Base-by-base conservation (phyloP, 2,797 vertebrate species). In the Melanotaenia maccullochi region DNA sequence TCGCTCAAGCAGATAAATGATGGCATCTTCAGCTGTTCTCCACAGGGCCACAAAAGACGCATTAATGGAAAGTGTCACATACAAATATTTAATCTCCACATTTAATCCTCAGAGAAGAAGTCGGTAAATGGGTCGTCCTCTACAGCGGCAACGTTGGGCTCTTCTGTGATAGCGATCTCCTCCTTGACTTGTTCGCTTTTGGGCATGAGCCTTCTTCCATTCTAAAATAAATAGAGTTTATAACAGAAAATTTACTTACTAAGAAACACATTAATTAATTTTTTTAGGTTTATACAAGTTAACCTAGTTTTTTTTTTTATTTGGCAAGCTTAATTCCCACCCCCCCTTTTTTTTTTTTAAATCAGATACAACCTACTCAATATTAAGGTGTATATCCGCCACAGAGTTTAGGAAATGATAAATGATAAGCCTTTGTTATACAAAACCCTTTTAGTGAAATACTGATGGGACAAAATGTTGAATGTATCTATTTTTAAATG, bases 61-160 rank as follows among this genome's bases (percentile, higher is more conserved):
- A 24, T 14, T 3, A 24, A 52, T 25, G 11, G 1, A 52, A 35
- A 54, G 1, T 16, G 9, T 56, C 16, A 32, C 5, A 44, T 36
- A 18, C 18, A 59, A 51, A 2, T 36, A 11, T 24, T 60, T 22
- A 38, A 2, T 62, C 18, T 75, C 30, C 56, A 71, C 6, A 61
- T 40, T 5, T 14, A 61, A 18, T 56, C 22, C 18, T 79, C 60
- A 1, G 7, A 93, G 7, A 96, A 95, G 69, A 95, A 95, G 5
- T 92, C 92, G 4, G 91, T 63, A 0, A 85, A 11, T 59, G 95
- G 90, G 66, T 96, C 93, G 5, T 95, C 92, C 49, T 92, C 82
- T 20, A 14, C 9, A 0, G 35, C 49, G 36, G 11, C 2, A 32
- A 94, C 36, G 5, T 5, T 5, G 13, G 85, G 59, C 14, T 79